These are phyloP conservation scores for Murina feae DNA, from an alignment of 2,113 vertebrate genomes.

Conservation along the genomic window DNA sequence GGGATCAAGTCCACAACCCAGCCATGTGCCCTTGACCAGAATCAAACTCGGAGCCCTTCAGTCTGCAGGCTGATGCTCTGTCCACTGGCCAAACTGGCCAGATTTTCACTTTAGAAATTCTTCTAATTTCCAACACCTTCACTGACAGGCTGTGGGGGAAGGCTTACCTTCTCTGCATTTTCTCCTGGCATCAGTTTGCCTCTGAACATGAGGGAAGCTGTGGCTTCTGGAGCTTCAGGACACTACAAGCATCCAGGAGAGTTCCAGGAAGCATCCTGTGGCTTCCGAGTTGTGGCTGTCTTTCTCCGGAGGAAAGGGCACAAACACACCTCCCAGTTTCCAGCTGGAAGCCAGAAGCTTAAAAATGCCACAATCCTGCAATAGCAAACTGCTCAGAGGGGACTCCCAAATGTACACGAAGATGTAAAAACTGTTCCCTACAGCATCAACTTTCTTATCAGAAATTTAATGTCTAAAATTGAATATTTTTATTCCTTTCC, in stretches of 20 bases:
- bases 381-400: background rate
- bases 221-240: background rate
- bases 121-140: background rate
- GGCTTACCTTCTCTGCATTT: background rate
- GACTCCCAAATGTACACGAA: background rate
- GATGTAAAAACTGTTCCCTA: background rate
- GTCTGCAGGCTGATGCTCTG: too few species aligned
- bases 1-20: too few species aligned
- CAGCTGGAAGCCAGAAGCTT: background rate
- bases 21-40: too few species aligned
- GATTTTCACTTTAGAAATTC: background rate
- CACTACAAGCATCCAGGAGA: background rate
- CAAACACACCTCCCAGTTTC: background rate
- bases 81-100: too few species aligned
- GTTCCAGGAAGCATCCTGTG: background rate
- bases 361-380: background rate
- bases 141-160: background rate
- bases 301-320: background rate
- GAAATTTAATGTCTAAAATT: background rate
- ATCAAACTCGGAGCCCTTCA: too few species aligned
- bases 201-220: background rate
- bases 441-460: background rate
- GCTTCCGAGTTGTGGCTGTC: background rate
- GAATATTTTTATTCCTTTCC: background rate
- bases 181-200: background rate